phyloP scores from a whole-genome alignment of 2,888 invertebrate genomes.

The Nemapogon koenigi region DNA sequence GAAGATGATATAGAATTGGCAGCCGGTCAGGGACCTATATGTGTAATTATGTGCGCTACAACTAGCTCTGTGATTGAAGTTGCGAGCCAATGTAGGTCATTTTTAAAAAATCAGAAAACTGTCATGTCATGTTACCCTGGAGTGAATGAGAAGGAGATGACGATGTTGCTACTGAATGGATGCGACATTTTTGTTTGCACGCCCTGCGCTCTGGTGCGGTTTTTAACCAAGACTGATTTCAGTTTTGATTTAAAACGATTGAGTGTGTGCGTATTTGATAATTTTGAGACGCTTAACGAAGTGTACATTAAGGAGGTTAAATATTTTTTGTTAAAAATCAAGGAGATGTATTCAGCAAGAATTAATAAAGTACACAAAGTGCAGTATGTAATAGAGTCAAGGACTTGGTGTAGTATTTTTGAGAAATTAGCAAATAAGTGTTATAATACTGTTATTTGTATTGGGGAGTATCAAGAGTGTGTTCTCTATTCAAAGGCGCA shows the following conservation, averaged over 20 bases:
- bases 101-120: constrained; percentile 35
- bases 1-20: constrained; percentile 22
- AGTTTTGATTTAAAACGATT: constrained; percentile 67
- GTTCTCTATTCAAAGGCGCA: constrained; percentile 70
- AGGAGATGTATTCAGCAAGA: constrained; percentile 44
- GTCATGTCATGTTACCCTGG: constrained; percentile 50
- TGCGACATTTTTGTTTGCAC: constrained; percentile 77
- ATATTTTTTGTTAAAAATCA: constrained; percentile 41
- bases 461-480: constrained; percentile 77
- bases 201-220: constrained; percentile 62
- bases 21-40: constrained; percentile 65
- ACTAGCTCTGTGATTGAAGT: constrained; percentile 60
- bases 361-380: constrained; percentile 46
- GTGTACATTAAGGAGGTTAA: constrained; percentile 56
- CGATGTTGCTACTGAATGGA: constrained; percentile 64
- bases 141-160: constrained; percentile 31
- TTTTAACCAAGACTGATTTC: constrained; percentile 34
- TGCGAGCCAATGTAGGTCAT: constrained; percentile 37
- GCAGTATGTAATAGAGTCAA: constrained; percentile 67
- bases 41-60: constrained; percentile 71
- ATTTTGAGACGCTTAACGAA: constrained; percentile 68
- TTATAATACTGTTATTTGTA: constrained; percentile 68
- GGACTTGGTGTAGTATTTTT: constrained; percentile 69
- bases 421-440: constrained; percentile 60
- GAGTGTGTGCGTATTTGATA: constrained; percentile 73